Conservation (phyloP, 2,888 invertebrate genomes). For the Cantharis rustica region DNA sequence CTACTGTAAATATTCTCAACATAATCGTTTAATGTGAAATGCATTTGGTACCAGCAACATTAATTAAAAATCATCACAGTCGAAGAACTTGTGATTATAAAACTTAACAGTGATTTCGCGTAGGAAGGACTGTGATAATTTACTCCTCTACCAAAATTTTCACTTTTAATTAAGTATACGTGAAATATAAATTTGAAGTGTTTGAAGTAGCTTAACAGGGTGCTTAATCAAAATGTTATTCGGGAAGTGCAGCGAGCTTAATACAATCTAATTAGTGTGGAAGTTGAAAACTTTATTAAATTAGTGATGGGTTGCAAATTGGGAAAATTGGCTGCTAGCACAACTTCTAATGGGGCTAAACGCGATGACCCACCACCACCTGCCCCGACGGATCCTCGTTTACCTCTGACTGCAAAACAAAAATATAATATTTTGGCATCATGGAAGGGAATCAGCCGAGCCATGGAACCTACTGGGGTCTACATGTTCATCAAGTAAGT, state of each 20-base stretch:
- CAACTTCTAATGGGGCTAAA: conserved; percentile 52
- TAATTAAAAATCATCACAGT: not conserved
- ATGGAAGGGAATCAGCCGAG: conserved; percentile 89
- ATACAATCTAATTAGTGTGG: not conserved
- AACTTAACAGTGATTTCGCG: not conserved
- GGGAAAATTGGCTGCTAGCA: conserved; percentile 67
- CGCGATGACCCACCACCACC: conserved; percentile 68
- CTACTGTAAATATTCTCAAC: conserved; percentile 20
- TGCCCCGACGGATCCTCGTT: conserved; percentile 73
- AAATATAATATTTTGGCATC: conserved; percentile 88
- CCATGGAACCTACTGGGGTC: conserved; percentile 86
- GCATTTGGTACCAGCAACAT: not conserved
- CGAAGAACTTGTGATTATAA: not conserved
- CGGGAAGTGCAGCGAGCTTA: not conserved
- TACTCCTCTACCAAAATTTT: not conserved
- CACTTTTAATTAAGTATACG: not conserved
- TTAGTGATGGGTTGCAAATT: conserved; percentile 75
- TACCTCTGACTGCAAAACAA: conserved; percentile 84
- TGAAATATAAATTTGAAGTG: not conserved
- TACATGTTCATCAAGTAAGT: conserved; percentile 92
- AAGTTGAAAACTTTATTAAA: conserved; percentile 10
- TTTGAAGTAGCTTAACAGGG: not conserved
- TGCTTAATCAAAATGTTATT: not conserved
- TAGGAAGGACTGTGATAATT: not conserved
- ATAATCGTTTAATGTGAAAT: not conserved